Conservation (phyloP, 2,113 vertebrate species). For the Tachysurus fulvidraco region DNA sequence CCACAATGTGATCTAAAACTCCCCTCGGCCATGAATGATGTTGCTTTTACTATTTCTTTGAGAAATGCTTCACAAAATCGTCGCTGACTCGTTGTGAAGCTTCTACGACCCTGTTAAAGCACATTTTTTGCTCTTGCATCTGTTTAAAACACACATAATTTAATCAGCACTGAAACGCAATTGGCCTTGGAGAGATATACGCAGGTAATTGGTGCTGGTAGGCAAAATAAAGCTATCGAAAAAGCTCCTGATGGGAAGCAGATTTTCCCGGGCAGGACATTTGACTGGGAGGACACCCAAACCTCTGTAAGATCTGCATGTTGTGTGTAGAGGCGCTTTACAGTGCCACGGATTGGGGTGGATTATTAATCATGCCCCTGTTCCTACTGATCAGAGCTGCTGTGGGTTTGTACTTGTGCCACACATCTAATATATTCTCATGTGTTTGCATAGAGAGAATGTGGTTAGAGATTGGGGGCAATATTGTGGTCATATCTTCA, state of each 20-base stretch:
- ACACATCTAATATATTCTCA: slow-evolving; percentile 7
- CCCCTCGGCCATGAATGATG: neutral
- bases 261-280: slow-evolving; percentile 47
- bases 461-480: slow-evolving; percentile 34
- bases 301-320: slow-evolving; percentile 38
- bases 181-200: slow-evolving; percentile 61
- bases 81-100: neutral
- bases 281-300: slow-evolving; percentile 54
- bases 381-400: neutral
- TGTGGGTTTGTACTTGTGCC: slow-evolving; percentile 25
- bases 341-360: neutral
- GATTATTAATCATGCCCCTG: neutral
- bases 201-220: slow-evolving; percentile 49
- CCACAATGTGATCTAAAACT: neutral
- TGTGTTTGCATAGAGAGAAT: slow-evolving; percentile 29
- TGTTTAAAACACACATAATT: slow-evolving; percentile 52
- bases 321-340: neutral
- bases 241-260: slow-evolving; percentile 59
- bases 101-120: neutral
- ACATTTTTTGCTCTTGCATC: slow-evolving; percentile 37
- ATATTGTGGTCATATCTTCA: slow-evolving; percentile 35
- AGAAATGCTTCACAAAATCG: slow-evolving; percentile 6
- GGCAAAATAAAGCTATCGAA: slow-evolving; percentile 53
- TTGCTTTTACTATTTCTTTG: neutral
- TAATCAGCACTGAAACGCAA: slow-evolving; percentile 59